Conservation (phyloP, 2,113 vertebrate species). For the Athene cunicularia region DNA sequence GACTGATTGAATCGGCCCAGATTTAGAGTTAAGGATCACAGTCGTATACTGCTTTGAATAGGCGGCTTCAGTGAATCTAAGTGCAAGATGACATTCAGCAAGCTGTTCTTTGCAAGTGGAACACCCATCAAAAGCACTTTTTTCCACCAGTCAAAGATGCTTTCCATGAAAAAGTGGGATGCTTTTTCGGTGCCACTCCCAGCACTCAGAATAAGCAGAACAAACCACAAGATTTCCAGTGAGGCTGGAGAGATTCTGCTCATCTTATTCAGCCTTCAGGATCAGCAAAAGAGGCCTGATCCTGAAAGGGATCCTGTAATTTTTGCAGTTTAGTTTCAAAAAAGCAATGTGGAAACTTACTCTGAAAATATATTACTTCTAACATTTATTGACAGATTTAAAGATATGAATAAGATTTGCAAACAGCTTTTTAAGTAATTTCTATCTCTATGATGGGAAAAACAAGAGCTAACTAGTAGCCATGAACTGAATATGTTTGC, state of each 20-base stretch:
- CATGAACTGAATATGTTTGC: neutral
- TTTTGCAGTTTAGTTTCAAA: neutral
- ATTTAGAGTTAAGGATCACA: conserved; percentile 16
- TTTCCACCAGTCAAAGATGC: neutral
- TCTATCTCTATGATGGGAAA: neutral
- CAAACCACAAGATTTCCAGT: neutral
- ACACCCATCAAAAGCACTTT: neutral
- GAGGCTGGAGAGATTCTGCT: neutral
- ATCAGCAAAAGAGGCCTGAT: neutral
- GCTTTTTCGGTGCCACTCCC: neutral
- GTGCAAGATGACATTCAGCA: conserved; percentile 19
- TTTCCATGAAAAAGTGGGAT: neutral
- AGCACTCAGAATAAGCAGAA: neutral
- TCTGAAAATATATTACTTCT: neutral
- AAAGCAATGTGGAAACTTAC: neutral
- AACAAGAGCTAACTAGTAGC: neutral
- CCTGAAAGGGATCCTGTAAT: neutral
- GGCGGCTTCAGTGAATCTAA: neutral
- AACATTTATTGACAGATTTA: neutral
- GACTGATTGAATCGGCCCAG: neutral
- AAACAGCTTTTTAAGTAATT: neutral
- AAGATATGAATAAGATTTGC: neutral
- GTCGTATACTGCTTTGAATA: neutral
- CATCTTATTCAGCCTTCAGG: neutral
- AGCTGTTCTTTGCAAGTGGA: conserved; percentile 29